phyloP scores from a whole-genome alignment of 2,113 vertebrate species.

The Microcebus ravelobensis region DNA sequence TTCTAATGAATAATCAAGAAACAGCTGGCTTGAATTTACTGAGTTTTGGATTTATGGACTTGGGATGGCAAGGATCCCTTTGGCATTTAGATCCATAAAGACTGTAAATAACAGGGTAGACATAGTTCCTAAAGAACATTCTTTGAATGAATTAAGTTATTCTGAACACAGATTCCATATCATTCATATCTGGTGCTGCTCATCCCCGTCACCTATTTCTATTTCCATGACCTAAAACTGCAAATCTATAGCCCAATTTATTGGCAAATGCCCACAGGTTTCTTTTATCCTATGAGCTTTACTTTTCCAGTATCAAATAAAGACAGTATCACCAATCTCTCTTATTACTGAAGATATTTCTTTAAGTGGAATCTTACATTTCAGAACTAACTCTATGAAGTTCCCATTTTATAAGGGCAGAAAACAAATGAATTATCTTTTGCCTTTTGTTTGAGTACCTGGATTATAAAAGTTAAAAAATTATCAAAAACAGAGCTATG shows the following conservation, averaged over 20 bases:
- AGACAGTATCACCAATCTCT: not conserved
- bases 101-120: not conserved
- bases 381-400: not conserved
- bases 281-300: not conserved
- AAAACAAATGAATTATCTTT: not conserved
- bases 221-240: not conserved
- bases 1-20: not conserved
- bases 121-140: not conserved
- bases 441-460: not conserved
- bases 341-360: not conserved
- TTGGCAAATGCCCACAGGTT: not conserved
- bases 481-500: not conserved
- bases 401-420: not conserved
- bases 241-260: not conserved
- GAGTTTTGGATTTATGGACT: not conserved
- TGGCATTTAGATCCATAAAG: not conserved
- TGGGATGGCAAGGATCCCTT: not conserved
- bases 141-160: not conserved
- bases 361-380: not conserved
- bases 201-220: not conserved
- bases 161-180: not conserved
- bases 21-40: not conserved
- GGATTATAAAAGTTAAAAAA: not conserved
- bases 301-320: not conserved
- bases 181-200: not conserved